Evolutionary conservation across 2,797 vertebrate species (phyloP).

Genomic region (Myotis planiceps): DNA sequence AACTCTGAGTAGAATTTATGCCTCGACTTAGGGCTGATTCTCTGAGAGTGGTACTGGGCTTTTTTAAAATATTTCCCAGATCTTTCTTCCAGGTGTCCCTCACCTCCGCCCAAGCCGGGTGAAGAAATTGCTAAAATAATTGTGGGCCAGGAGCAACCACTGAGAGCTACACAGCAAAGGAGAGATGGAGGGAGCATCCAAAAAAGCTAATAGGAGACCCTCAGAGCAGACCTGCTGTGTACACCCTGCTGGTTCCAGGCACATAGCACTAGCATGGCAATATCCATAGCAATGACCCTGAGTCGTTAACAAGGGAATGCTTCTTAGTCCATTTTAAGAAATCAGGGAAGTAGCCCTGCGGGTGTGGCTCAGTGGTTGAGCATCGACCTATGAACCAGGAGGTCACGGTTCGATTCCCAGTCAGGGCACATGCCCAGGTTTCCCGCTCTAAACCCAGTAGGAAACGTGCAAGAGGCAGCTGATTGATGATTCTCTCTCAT

Average conservation of each 20-base stretch:
- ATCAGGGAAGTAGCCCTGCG: neutral
- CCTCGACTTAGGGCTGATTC: neutral
- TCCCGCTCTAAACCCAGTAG: too few species aligned
- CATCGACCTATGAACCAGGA: too few species aligned
- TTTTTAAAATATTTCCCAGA: neutral
- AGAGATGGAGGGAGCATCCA: neutral
- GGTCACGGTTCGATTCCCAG: too few species aligned
- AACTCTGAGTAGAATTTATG: neutral
- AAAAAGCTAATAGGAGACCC: neutral
- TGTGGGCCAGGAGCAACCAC: rapidly evolving
- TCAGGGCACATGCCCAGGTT: too few species aligned
- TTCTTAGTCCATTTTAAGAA: neutral
- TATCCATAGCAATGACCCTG: neutral
- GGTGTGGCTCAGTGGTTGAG: too few species aligned
- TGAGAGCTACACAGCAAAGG: too few species aligned
- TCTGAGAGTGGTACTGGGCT: neutral
- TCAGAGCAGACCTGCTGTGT: neutral
- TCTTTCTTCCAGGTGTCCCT: neutral
- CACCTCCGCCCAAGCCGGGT: neutral
- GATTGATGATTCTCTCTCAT: too few species aligned
- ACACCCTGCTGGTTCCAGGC: neutral
- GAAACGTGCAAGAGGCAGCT: too few species aligned
- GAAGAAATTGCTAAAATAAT: neutral
- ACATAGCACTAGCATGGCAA: rapidly evolving
- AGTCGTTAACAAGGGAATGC: neutral